These are phyloP conservation scores for Neoscelio sp. DNA, from an alignment of 2,888 invertebrate genomes.

Conservation along the genomic window DNA sequence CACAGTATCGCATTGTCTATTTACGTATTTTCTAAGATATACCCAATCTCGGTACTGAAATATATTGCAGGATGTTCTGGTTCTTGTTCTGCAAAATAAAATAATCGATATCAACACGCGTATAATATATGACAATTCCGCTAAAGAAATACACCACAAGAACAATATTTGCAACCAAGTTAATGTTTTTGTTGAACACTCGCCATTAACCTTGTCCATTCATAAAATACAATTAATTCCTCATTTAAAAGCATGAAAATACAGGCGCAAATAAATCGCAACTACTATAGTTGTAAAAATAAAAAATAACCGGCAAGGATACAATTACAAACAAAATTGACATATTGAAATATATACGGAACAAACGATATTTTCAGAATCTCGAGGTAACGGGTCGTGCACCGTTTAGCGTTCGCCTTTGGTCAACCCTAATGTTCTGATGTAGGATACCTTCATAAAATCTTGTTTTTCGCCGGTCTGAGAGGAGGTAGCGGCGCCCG, in stretches of 20 bases:
- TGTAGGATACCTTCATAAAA: constrained; percentile 75
- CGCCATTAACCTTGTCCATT: neutral
- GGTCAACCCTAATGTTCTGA: constrained; percentile 66
- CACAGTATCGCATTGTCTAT: no score
- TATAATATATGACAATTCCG: no score
- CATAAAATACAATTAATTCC: neutral
- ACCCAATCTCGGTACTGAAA: no score
- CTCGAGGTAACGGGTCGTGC: constrained; percentile 47
- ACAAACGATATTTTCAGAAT: constrained; percentile 49
- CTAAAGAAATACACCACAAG: no score
- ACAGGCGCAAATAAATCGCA: constrained; percentile 4
- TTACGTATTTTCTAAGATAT: no score
- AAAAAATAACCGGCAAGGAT: constrained; percentile 26
- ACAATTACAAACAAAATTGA: constrained; percentile 58
- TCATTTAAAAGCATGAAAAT: neutral
- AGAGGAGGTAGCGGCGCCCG: constrained; percentile 80
- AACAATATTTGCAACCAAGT: no score
- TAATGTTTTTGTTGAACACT: neutral
- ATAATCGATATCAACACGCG: no score
- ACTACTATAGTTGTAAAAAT: constrained; percentile 22
- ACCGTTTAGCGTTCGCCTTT: constrained; percentile 66
- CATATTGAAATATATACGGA: constrained; percentile 59
- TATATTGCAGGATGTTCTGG: no score
- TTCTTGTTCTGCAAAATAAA: no score
- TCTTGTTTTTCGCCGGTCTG: constrained; percentile 77